Base-by-base conservation (phyloP, 1,140 invertebrate species). In the Pentalonia nigronervosa region DNA sequence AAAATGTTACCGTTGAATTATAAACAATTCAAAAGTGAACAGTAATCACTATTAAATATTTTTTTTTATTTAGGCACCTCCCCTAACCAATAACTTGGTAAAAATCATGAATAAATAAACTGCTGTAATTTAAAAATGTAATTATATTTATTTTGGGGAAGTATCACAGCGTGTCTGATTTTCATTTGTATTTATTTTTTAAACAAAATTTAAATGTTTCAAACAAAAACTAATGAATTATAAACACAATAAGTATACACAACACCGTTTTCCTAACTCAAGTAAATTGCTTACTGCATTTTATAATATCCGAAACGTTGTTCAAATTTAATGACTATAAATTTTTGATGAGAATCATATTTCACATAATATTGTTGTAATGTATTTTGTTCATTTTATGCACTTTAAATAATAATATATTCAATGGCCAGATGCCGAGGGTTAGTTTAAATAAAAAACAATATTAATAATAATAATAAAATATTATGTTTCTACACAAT, bases 161-260 rank as follows among this genome's bases (percentile, higher is more conserved):
- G 60, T 76, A 76, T n/a, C 30, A n/a, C 60, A n/a, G 60, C 14
- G 60, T 76, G n/a, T n/a, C 6, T 34, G n/a, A n/a, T n/a, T 76
- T 76, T 34, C 60, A 76, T 76, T n/a, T 34, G 14, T 34, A 76
- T n/a, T n/a, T 76, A n/a, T 76, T n/a, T 76, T n/a, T 14, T 67
- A 7, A 67, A 76, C n/a, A n/a, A 67, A 67, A 30, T 67, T 67
- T 67, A 14, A 67, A 67, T 76, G 30, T 76, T 76, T 76, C n/a
- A 76, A n/a, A 76, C 60, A 76, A 76, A 76, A 76, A 76, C 30
- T 76, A 76, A 34, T 76, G 60, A 76, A 76, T 76, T n/a, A 76
- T 76, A n/a, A 76, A 76, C n/a, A 76, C 60, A 6, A 53, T 21
- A 53, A 17, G 14, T 76, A 17, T 60, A 60, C 14, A n/a, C 60